Base-by-base conservation (phyloP, 2,888 invertebrate genomes). In the Scotopteryx bipunctaria region DNA sequence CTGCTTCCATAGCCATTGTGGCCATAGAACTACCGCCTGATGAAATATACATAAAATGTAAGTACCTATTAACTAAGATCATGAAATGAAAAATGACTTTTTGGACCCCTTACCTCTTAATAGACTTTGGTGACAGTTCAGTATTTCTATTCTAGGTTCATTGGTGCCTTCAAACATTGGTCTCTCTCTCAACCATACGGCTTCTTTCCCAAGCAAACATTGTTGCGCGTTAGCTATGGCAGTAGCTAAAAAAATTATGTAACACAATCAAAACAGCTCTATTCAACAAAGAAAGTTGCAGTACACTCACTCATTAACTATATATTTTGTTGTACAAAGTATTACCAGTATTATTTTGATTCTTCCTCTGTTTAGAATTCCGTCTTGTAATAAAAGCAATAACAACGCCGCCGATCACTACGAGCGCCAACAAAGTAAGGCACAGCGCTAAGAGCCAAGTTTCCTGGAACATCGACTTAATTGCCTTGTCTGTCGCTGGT, bases 381-480 rank as follows among this genome's bases (percentile, higher is more conserved):
- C 81, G 79, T 53, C 80, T 75, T 59, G 78, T 79, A 55, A 90
- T 75, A 63, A 79, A 88, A 71, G 88, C 73, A 71, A 86, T 80
- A 57, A 81, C 71, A 55, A 83, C 85, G 43, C 83, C 76, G 47
- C 86, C 82, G 57, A 79, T 75, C 65, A 89, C 64, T 55, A 90
- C 75, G 60, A 89, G 72, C 36, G 79, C 78, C 70, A 89, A 77
- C 76, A 89, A 78, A 71, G 76, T 81, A 60, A 86, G 74, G 71
- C 86, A 79, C 60, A 89, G 69, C 46, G 81, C 84, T 66, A 90
- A 69, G 48, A 90, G 76, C 89, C 89, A 90, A 63, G 89, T 88
- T 82, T 89, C 88, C 77, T 86, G 89, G 76, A 89, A 88, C 71
- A 90, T 81, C 66, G 86, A 80, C 67, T 86, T 76, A 72, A 86